phyloP scores from a whole-genome alignment of 2,113 vertebrate species.

The Ptychochromis oligacanthus region DNA sequence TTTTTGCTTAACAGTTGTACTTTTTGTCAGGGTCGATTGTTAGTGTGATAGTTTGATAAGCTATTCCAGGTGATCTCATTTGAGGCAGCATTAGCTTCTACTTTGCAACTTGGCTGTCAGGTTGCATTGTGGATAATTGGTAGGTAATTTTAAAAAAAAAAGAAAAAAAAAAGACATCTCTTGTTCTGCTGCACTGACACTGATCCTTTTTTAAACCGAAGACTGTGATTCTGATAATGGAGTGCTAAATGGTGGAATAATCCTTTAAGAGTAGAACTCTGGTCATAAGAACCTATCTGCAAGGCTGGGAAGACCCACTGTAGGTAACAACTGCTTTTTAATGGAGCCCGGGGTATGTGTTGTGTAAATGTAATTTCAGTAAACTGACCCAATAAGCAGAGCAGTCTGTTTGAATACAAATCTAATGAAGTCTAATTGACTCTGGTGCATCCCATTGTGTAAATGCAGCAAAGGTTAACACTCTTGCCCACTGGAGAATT shows the following conservation, averaged over 20 bases:
- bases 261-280: neutral
- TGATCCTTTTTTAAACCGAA: neutral
- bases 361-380: neutral
- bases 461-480: neutral
- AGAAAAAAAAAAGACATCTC: neutral
- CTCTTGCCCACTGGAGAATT: neutral
- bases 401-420: conserved; percentile 23
- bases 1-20: neutral
- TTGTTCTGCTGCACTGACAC: neutral
- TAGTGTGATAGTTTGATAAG: neutral
- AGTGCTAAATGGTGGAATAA: neutral
- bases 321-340: neutral
- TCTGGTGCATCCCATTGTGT: neutral
- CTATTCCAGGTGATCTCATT: neutral
- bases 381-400: neutral
- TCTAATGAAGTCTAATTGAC: conserved; percentile 30
- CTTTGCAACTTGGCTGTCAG: neutral
- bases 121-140: neutral
- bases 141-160: neutral
- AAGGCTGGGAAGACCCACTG: neutral
- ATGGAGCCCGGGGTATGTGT: neutral
- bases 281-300: neutral
- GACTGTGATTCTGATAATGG: neutral
- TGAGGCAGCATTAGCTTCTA: neutral
- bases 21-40: neutral